Evolutionary conservation across 2,113 vertebrate species (phyloP).

Genomic region (Spea multiplicata): DNA sequence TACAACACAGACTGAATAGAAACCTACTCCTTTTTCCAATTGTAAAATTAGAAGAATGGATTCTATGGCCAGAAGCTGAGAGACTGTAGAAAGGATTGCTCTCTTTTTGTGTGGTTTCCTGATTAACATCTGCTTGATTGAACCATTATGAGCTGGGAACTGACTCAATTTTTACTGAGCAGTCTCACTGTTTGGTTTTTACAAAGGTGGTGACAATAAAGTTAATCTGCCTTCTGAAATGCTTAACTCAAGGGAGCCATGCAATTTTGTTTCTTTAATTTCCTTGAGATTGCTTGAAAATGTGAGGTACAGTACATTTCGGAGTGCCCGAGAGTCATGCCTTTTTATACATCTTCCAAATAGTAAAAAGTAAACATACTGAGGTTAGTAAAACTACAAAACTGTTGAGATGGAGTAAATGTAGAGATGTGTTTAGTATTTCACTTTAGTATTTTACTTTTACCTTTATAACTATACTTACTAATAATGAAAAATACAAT

Average conservation of each 20-base stretch:
- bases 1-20: slow-evolving; percentile 53
- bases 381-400: no score
- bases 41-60: slow-evolving; percentile 54
- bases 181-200: slow-evolving; percentile 55
- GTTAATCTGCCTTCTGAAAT: slow-evolving; percentile 48
- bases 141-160: slow-evolving; percentile 56
- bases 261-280: slow-evolving; percentile 38
- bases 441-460: no score
- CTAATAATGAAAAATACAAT: no score
- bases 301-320: not conserved
- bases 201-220: slow-evolving; percentile 53
- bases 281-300: slow-evolving; percentile 3
- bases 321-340: not conserved
- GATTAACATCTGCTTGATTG: slow-evolving; percentile 62
- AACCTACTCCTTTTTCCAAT: slow-evolving; percentile 55
- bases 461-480: no score
- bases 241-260: slow-evolving; percentile 43
- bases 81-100: slow-evolving; percentile 62
- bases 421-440: no score
- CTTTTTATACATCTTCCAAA: not conserved
- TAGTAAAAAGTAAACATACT: no score
- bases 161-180: slow-evolving; percentile 57
- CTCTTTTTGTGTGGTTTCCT: slow-evolving; percentile 59
- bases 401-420: no score
- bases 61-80: slow-evolving; percentile 60